Conservation (phyloP, 2,888 invertebrate genomes). For the Spilarctia lutea region DNA sequence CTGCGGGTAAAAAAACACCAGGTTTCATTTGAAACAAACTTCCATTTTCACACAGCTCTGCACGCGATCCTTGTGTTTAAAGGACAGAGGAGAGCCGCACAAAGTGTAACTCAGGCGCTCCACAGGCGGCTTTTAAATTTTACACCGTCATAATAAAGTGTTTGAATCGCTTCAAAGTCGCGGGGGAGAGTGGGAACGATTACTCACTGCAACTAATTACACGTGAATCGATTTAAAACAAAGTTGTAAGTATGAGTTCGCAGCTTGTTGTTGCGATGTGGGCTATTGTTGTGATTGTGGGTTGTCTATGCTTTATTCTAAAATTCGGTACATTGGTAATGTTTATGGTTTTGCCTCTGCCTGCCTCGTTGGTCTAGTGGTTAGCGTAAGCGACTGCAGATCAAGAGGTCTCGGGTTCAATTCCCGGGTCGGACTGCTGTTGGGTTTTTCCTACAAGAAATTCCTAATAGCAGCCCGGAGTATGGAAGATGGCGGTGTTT, state of each 20-base stretch:
- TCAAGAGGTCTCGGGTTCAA: no score
- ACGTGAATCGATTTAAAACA: conserved; percentile 7
- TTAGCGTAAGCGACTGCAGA: no score
- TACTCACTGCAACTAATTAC: conserved; percentile 30
- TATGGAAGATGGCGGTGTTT: no score
- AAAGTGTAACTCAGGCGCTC: conserved; percentile 33
- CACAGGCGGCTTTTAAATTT: conserved; percentile 34
- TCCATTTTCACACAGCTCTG: conserved; percentile 54
- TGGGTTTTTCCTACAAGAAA: no score
- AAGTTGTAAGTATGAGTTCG: neutral
- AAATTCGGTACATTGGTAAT: neutral
- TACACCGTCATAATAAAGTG: conserved; percentile 38
- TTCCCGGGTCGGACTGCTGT: no score
- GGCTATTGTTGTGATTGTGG: neutral
- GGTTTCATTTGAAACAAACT: conserved; percentile 52
- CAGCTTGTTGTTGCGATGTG: neutral
- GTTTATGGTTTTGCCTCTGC: no score
- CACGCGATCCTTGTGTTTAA: conserved; percentile 64
- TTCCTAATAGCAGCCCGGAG: no score
- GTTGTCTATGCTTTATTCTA: neutral
- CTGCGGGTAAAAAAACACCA: conserved; percentile 36
- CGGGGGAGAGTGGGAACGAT: conserved; percentile 8
- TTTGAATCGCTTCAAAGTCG: conserved; percentile 30
- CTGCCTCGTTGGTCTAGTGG: no score
- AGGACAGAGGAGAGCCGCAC: conserved; percentile 40